Evolutionary conservation across 1,140 invertebrate genomes (phyloP), one percentile per base, ranked within the genome.

Genomic region (Pseudomyrmex dendroicus): DNA sequence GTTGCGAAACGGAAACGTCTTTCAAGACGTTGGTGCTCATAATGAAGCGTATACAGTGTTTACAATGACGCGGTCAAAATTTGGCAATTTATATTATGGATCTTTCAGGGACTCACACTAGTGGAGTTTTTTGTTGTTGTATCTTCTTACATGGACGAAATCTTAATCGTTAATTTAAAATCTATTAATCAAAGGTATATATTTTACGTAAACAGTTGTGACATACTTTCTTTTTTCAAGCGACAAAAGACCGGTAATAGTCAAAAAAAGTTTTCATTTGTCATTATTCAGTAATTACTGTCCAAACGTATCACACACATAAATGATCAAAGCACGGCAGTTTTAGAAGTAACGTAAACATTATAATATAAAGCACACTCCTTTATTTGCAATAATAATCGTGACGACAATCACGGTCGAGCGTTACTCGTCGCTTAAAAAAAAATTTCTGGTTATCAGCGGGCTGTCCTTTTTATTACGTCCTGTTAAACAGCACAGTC

Each of bases 1-100:
- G 20, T 78, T 78, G 64, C 76, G 64, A 78, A 68, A 59, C 76
- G 67, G 57, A 57, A 68, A 35, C 35, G 7, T 35, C 64, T 57
- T 52, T 57, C 44, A 52, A 13, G 44, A 59, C 52, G 10, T 64
- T 12, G 52, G 57, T 70, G 20, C 48, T 48, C 52, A 20, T 70
- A 78, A 78, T 68, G 64, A 78, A 70, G 54, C 44, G 74, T 25
- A 7, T 35, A 68, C 52, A 22, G n/a, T 48, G 15, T 44, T 35
- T 22, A 48, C 7, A 8, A 5, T 57, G 64, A 78, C 48, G 15
- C 12, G 15, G 35, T 15, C 35, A 57, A 59, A 78, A 48, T 50
- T 46, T n/a, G n/a, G 5, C 9, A 57, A n/a, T 25, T 77, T 54
- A 56, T 48, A 52, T 54, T 46, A n/a, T n/a, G 44, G 17, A 64